These are phyloP conservation scores for Eurosta solidaginis DNA, from an alignment of 1,140 invertebrate genomes.

Conservation along the genomic window DNA sequence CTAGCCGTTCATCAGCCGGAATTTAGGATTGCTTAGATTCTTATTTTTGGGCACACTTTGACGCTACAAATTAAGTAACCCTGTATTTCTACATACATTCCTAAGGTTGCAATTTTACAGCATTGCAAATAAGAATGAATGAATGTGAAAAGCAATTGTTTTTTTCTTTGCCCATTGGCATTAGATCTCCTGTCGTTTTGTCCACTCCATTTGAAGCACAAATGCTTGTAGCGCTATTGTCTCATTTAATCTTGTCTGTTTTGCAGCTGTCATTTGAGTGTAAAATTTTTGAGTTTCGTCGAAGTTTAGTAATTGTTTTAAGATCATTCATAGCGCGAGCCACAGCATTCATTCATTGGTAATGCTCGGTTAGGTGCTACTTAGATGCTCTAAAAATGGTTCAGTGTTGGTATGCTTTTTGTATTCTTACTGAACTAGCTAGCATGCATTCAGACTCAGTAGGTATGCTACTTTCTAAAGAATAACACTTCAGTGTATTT, in stretches of 20 bases:
- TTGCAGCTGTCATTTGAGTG: slow-evolving; percentile 18
- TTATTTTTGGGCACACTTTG: no score
- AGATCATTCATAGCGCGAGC: not conserved
- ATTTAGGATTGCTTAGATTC: no score
- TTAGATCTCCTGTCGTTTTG: not conserved
- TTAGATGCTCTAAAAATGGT: not conserved
- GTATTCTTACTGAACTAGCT: not conserved
- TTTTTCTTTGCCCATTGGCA: not conserved
- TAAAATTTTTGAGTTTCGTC: not conserved
- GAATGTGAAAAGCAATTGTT: not conserved
- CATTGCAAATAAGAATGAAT: slow-evolving; percentile 9
- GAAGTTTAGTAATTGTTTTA: slow-evolving; percentile 25
- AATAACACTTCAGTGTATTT: not conserved
- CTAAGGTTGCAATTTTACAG: slow-evolving; percentile 22
- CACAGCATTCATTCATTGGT: not conserved
- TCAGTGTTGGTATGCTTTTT: not conserved
- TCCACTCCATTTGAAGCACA: slow-evolving; percentile 26
- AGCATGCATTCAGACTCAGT: not conserved
- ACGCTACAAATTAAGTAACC: no score
- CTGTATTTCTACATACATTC: no score
- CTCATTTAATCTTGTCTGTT: slow-evolving; percentile 15
- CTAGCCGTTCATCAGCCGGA: no score
- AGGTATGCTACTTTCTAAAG: not conserved
- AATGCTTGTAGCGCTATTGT: slow-evolving; percentile 20
- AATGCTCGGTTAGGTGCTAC: not conserved